phyloP scores from a whole-genome alignment of 1,140 invertebrate genomes.

The Holotrichia oblita region DNA sequence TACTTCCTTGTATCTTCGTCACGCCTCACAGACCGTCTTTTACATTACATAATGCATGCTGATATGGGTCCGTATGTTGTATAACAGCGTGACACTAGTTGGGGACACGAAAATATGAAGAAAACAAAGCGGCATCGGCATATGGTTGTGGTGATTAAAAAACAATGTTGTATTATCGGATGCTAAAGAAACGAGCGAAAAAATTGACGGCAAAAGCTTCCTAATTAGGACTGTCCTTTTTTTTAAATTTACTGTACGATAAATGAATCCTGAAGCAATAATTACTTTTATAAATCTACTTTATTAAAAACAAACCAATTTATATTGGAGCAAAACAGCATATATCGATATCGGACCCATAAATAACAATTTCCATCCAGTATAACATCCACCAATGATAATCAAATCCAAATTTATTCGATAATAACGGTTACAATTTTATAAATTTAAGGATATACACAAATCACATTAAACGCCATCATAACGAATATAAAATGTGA shows the following conservation, averaged over 20 bases:
- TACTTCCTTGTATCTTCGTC: constrained; percentile 9
- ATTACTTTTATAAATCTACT: no score
- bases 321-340: no score
- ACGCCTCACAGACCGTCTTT: background rate
- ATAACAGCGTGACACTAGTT: background rate
- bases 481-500: background rate
- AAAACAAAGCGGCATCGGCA: no score
- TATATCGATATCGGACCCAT: background rate
- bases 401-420: background rate
- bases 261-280: no score
- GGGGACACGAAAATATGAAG: background rate
- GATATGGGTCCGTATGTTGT: background rate
- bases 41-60: background rate
- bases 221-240: no score
- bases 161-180: no score
- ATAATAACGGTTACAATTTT: background rate
- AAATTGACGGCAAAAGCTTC: no score
- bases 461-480: background rate
- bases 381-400: background rate
- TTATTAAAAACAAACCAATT: no score
- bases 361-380: background rate
- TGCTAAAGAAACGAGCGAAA: no score
- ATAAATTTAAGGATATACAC: background rate
- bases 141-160: no score
- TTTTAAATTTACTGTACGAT: no score